Conservation (phyloP, 2,113 vertebrate genomes). For the Microtus ochrogaster region DNA sequence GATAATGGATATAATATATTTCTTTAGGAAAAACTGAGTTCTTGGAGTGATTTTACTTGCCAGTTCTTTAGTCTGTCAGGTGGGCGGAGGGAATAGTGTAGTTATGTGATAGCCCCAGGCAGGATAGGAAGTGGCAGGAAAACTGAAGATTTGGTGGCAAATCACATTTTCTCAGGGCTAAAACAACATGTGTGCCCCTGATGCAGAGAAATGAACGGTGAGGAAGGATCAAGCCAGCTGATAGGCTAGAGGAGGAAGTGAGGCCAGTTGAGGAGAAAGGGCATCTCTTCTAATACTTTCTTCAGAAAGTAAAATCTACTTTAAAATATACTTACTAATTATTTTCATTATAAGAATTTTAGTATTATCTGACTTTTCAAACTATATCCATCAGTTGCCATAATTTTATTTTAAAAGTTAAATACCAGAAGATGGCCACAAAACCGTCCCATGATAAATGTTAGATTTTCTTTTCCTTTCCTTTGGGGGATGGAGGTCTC, state of each 20-base stretch:
- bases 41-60: constrained; percentile 30
- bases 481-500: neutral
- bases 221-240: neutral
- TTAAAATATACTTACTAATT: constrained; percentile 19
- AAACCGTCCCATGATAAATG: constrained; percentile 46
- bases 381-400: constrained; percentile 3
- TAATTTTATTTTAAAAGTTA: neutral
- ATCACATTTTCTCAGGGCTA: neutral
- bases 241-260: neutral
- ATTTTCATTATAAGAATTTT: constrained; percentile 36
- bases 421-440: constrained; percentile 14
- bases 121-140: neutral
- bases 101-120: neutral
- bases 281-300: constrained; percentile 8
- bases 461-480: constrained; percentile 38
- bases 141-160: constrained; percentile 33
- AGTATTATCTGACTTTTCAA: constrained; percentile 57
- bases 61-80: neutral
- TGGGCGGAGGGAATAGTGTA: neutral
- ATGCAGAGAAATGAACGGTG: neutral
- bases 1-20: constrained; percentile 16
- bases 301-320: constrained; percentile 46
- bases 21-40: constrained; percentile 26
- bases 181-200: neutral
- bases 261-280: neutral